These are phyloP conservation scores for Neuroscelio doddi DNA, from an alignment of 2,888 invertebrate genomes.

Conservation along the genomic window DNA sequence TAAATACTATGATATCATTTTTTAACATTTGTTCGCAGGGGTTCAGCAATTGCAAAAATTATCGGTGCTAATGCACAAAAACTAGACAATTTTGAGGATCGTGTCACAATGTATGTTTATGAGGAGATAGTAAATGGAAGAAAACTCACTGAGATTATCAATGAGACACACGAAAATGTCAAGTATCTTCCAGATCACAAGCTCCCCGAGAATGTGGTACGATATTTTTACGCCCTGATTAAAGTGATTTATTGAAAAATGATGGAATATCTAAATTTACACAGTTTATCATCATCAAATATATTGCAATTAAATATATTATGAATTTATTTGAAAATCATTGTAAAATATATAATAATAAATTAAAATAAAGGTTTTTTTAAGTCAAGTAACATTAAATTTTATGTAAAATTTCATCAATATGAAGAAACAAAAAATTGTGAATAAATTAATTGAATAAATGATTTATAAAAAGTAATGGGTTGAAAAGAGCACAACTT, in stretches of 20 bases:
- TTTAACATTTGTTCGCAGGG: slow-evolving; percentile 76
- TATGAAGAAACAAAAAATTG: too few species aligned
- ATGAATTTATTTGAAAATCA: too few species aligned
- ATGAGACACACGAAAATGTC: slow-evolving; percentile 96
- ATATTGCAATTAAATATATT: too few species aligned
- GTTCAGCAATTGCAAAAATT: slow-evolving; percentile 99
- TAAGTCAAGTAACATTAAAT: too few species aligned
- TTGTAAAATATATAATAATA: too few species aligned
- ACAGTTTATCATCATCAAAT: too few species aligned
- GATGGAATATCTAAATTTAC: too few species aligned
- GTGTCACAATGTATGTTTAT: slow-evolving; percentile 96
- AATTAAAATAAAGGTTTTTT: too few species aligned
- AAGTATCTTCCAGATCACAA: slow-evolving; percentile 98
- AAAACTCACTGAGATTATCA: slow-evolving; percentile 98
- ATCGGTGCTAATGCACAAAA: slow-evolving; percentile 90
- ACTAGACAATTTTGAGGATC: slow-evolving; percentile 86
- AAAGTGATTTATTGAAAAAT: too few species aligned
- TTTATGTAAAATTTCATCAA: too few species aligned
- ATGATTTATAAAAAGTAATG: slow-evolving; percentile 7
- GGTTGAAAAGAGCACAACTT: slow-evolving; percentile 10
- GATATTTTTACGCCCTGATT: slow-evolving; percentile 68
- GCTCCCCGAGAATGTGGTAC: slow-evolving; percentile 94
- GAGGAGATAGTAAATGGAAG: slow-evolving; percentile 95
- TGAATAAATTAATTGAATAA: too few species aligned
- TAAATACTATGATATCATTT: slow-evolving; percentile 17